phyloP scores from a whole-genome alignment of 2,888 invertebrate species.

The Trissolcus japonicus region DNA sequence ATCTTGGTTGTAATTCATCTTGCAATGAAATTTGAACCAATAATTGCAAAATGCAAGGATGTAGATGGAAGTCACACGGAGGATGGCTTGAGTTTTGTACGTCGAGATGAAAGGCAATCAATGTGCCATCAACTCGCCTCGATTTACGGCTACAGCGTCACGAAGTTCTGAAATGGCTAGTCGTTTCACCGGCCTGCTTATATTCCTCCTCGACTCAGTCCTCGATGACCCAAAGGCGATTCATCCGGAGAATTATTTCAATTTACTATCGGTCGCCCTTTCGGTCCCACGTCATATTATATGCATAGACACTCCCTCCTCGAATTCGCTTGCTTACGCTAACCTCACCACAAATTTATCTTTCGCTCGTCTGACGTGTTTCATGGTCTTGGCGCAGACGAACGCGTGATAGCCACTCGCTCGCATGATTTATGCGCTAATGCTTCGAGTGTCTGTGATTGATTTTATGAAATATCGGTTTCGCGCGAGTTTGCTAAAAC shows the following conservation, averaged over 20 bases:
- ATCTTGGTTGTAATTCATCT: neutral
- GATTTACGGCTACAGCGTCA: conserved; percentile 74
- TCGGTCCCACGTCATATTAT: conserved; percentile 60
- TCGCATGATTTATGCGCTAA: conserved; percentile 60
- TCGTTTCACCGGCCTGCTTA: conserved; percentile 57
- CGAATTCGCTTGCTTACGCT: conserved; percentile 39
- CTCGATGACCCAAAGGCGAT: conserved; percentile 63
- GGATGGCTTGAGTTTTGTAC: conserved; percentile 32
- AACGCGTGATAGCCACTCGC: conserved; percentile 56
- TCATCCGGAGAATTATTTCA: conserved; percentile 72
- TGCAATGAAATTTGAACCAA: conserved; percentile 25
- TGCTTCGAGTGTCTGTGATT: conserved; percentile 56
- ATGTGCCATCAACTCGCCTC: conserved; percentile 74
- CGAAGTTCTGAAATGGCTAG: conserved; percentile 61
- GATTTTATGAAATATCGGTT: conserved; percentile 57
- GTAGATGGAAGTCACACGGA: conserved; percentile 38
- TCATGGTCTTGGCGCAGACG: conserved; percentile 56
- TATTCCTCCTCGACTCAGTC: conserved; percentile 56
- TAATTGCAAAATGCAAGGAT: conserved; percentile 38
- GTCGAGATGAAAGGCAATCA: conserved; percentile 74
- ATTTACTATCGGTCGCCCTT: conserved; percentile 67
- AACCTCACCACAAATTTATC: conserved; percentile 56
- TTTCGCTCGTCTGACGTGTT: conserved; percentile 57
- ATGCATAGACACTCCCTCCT: conserved; percentile 58
- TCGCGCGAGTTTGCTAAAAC: conserved; percentile 49